A percentile compares a stretch with the other conserved stretches of the same genome.
phyloP scores from a whole-genome alignment of 2,888 invertebrate genomes.

The Pristionchus fissidentatus region DNA sequence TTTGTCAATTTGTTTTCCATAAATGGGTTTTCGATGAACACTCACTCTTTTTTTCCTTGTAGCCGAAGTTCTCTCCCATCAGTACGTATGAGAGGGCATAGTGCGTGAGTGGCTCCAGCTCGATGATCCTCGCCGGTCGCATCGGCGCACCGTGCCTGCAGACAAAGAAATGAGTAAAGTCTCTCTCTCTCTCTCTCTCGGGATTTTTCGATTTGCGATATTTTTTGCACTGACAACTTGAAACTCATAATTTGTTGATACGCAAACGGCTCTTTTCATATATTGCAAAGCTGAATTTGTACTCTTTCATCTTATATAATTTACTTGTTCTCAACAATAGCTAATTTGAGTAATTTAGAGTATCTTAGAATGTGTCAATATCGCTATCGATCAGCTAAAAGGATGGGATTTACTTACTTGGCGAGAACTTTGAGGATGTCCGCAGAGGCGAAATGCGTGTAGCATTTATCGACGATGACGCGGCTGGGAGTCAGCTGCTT shows the following conservation, averaged over 20 bases:
- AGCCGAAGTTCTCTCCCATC: not conserved
- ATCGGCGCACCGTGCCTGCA: constrained; percentile 21
- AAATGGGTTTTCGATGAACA: no score
- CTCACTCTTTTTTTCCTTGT: constrained; percentile 17
- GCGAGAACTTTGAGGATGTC: constrained; percentile 14
- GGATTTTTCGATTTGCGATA: no score
- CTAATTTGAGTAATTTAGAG: no score
- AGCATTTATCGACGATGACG: constrained; percentile 9
- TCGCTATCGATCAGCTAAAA: no score
- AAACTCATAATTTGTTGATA: no score
- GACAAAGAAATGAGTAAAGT: constrained; percentile 6
- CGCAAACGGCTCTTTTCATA: no score
- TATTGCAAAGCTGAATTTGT: no score
- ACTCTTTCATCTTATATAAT: no score
- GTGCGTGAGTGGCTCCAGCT: constrained; percentile 24
- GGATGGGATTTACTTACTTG: not conserved
- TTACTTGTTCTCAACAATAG: no score
- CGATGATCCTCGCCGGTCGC: not conserved
- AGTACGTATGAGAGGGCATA: not conserved
- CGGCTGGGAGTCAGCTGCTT: not conserved
- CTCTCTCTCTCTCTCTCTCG: constrained; percentile 11
- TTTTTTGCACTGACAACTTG: no score
- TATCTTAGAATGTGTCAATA: no score
- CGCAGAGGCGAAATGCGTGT: not conserved
- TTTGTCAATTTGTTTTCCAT: not conserved